phyloP scores from a whole-genome alignment of 1,140 invertebrate genomes.

The Brachystomella parvula region DNA sequence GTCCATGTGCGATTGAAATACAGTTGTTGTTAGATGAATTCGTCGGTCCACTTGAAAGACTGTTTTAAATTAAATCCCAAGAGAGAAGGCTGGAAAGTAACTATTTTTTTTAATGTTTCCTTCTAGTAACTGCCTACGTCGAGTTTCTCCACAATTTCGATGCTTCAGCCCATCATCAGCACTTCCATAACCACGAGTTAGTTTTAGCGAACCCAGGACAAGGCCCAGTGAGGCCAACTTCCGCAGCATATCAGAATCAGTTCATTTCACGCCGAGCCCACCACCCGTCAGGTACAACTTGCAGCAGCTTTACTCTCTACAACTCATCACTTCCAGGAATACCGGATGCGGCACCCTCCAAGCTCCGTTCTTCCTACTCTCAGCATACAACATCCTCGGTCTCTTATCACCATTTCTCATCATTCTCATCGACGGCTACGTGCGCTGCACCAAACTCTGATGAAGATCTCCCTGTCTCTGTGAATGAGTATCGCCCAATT shows the following conservation, averaged over 20 bases:
- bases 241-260: constrained; percentile 9
- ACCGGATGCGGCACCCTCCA: background rate
- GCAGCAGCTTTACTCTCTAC: constrained; percentile 22
- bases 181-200: constrained; percentile 28
- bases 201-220: background rate
- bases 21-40: too few relatives aligned
- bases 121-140: constrained; percentile 37
- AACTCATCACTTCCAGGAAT: constrained; percentile 21
- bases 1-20: too few relatives aligned
- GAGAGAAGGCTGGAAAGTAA: too few relatives aligned
- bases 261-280: constrained; percentile 4
- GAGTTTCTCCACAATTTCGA: constrained; percentile 37
- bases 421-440: constrained; percentile 18
- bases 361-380: constrained; percentile 13
- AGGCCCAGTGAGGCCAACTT: background rate
- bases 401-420: constrained; percentile 29
- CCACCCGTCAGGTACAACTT: background rate
- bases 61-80: too few relatives aligned
- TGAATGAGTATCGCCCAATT: constrained; percentile 6
- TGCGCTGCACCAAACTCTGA: background rate
- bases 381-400: constrained; percentile 7
- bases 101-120: constrained; percentile 9
- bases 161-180: constrained; percentile 20
- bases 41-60: too few relatives aligned
- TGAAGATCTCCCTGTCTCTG: background rate